Evolutionary conservation across 2,113 vertebrate species (phyloP), one percentile per base, ranked within the genome.

Genomic region (Centrocercus urophasianus): DNA sequence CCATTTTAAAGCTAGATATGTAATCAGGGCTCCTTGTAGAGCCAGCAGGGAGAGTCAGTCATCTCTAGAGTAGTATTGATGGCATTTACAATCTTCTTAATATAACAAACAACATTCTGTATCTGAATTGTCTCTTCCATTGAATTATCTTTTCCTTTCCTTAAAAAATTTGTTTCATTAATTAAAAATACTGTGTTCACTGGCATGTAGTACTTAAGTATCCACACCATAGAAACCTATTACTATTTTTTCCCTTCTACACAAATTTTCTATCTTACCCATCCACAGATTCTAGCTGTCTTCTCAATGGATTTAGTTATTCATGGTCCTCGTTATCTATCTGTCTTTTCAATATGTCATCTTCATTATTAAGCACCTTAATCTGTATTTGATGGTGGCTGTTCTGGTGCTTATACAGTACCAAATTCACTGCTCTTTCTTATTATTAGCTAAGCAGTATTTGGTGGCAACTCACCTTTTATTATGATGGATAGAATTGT

Each of bases 41-140:
- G 3, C 24, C 1, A 6, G 11, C 20, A 74, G 4, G 3, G n/a
- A 70, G 4, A 42, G 32, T 12, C 2, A 50, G 8, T 48, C 0
- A 0, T 8, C n/a, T 66, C 50, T 30, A 45, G 36, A 27, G 14
- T n/a, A 52, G 4, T 16, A 38, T 4, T 34, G 19, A 57, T 34
- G 32, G 1, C 17, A 16, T 75, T 69, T 27, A 45, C 5, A 59
- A 21, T 8, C 76, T 75, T 18, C n/a, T 64, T 11, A 79, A 57
- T 8, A 50, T 3, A 38, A 24, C 42, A 83, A 40, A 79, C 54
- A 56, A 50, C 21, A 63, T 63, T 70, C 34, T 73, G 3, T 14
- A 24, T 28, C 15, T 74, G n/a, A 48, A 70, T 83, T 36, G 16
- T 50, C 10, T 89, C 70, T 54, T 60, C 20, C 24, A 13, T 10